Evolutionary conservation across 2,113 vertebrate species (phyloP).

Genomic region (Henicopernis longicauda): DNA sequence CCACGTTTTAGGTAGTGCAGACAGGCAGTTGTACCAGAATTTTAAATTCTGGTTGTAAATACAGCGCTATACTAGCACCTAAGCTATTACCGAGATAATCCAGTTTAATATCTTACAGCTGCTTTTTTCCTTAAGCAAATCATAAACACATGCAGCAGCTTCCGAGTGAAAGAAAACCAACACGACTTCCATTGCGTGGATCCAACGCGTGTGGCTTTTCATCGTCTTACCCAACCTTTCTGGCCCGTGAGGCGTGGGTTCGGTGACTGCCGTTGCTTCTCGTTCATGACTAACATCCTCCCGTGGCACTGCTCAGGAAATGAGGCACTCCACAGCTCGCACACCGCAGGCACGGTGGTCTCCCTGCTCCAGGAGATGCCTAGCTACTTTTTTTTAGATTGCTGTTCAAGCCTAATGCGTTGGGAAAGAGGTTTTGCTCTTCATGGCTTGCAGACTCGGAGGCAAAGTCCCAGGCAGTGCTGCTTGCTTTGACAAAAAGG

Average conservation of each 20-base stretch:
- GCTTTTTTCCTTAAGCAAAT: background rate
- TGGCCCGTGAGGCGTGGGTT: background rate
- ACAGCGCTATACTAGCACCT: fast-evolving
- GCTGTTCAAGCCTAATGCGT: fast-evolving
- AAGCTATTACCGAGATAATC: background rate
- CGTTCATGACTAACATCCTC: background rate
- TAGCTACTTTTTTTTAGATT: background rate
- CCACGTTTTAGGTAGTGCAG: background rate
- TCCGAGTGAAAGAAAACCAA: background rate
- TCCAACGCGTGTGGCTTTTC: background rate
- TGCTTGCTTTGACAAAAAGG: fast-evolving
- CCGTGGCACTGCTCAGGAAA: background rate
- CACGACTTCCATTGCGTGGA: fast-evolving
- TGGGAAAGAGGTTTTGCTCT: background rate
- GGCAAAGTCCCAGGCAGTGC: background rate
- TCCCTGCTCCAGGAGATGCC: background rate
- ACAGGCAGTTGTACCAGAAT: background rate
- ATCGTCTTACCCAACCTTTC: fast-evolving
- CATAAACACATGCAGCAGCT: background rate
- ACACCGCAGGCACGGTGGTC: background rate
- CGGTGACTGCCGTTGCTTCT: background rate
- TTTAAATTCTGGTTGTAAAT: background rate
- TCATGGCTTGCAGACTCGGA: fast-evolving
- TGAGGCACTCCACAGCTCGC: background rate
- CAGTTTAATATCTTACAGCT: background rate